phyloP scores from a whole-genome alignment of 2,113 vertebrate species.

The Pelobates fuscus region DNA sequence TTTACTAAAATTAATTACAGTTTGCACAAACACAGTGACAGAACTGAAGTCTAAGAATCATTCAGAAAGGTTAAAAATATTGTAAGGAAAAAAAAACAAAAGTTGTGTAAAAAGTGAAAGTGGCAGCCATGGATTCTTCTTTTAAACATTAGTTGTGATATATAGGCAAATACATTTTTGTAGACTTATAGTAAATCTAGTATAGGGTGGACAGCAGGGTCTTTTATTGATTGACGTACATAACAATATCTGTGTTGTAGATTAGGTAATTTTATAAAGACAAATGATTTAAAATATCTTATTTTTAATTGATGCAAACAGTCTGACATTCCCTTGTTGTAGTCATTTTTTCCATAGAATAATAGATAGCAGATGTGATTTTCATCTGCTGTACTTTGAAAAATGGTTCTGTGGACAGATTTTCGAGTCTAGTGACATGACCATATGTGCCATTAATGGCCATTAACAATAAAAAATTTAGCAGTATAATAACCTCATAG shows the following conservation, averaged over 20 bases:
- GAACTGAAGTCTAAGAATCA: too few relatives aligned
- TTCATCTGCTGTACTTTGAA: background rate
- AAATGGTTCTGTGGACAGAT: constrained; percentile 17
- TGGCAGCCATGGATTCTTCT: too few relatives aligned
- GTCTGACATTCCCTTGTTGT: constrained; percentile 24
- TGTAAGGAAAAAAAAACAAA: too few relatives aligned
- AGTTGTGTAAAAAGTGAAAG: too few relatives aligned
- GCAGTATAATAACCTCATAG: background rate
- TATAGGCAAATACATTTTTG: too few relatives aligned
- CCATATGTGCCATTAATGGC: background rate
- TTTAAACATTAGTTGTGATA: too few relatives aligned
- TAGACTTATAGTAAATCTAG: too few relatives aligned
- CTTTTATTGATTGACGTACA: constrained; percentile 15
- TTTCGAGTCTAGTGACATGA: constrained; percentile 8
- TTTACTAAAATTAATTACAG: too few relatives aligned
- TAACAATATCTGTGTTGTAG: constrained; percentile 7
- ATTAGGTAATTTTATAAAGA: constrained; percentile 15
- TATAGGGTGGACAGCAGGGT: background rate
- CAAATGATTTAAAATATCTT: constrained; percentile 8
- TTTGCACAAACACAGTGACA: too few relatives aligned
- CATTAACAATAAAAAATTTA: constrained; percentile 4
- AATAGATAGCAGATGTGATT: constrained; percentile 35
- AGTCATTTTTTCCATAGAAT: constrained; percentile 39
- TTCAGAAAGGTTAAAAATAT: too few relatives aligned
- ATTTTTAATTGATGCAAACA: constrained; percentile 6